Evolutionary conservation across 2,888 invertebrate species (phyloP), one percentile per base, ranked within the genome.

Genomic region (Hermaeophaga mercurialis): DNA sequence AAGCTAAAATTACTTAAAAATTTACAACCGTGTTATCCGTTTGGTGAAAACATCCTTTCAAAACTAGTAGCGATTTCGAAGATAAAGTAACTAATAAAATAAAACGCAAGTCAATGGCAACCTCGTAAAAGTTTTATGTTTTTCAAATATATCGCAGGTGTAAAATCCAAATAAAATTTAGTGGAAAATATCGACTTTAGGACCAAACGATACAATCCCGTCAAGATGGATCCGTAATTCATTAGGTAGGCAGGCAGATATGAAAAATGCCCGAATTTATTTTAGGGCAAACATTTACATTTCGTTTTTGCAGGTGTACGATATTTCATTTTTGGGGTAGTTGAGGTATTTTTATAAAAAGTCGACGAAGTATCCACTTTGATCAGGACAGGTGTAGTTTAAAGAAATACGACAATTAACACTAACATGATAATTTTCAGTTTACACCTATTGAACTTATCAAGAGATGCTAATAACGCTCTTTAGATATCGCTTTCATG

Each of bases 281-380:
- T 56, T 24, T 60, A 45, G 56, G 56, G 56, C 49, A 50, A 60
- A 61, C 49, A 61, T 63, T 63, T 60, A 60, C 63, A 60, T 63
- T 60, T 36, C 22, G 1, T 45, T 18, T 55, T 61, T 34, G 67
- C 67, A 68, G 66, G 62, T 68, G 67, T 62, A 46, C 61, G 45
- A 66, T 67, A 66, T 67, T 65, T 67, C 63, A 66, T 64, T 45
- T 56, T 64, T 61, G 19, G 50, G 59, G 56, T 44, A 43, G 46
- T 47, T 52, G 39, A 56, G 54, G 52, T 36, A 54, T 43, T 46
- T 54, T 36, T 49, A 45, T 52, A 45, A 44, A 33, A 47, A 12
- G n/a, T n/a, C n/a, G n/a, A n/a, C n/a, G n/a, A n/a, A n/a, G n/a
- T n/a, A n/a, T n/a, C 39, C 39, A 49, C 38, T 38, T 12, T 3